Base-by-base conservation (phyloP, 2,888 invertebrate genomes). In the Ophion ellenae region DNA sequence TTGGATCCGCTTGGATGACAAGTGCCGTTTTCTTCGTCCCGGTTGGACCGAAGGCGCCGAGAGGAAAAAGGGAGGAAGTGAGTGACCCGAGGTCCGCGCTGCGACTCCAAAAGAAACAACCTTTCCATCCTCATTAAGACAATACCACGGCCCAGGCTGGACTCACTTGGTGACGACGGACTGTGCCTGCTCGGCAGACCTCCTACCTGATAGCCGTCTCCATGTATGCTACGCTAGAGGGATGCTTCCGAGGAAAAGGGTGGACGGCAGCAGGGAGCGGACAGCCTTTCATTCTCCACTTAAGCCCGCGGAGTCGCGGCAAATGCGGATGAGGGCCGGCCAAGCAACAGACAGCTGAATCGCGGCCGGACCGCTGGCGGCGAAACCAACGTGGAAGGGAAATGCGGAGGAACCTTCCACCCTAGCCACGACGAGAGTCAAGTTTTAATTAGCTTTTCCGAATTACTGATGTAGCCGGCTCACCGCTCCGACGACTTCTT, bases 361-460 rank as follows among this genome's bases (percentile, higher is more conserved):
- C 73, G 74, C 67, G n/a, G 53, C 47, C 14, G 67, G 64, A 61
- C 63, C 59, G 57, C 67, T 59, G 74, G 61, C 63, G 24, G 59
- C 67, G 67, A 57, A 78, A 83, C 73, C 28, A 74, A 28, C 71
- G 24, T 71, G 84, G 84, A 28, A 32, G 84, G 84, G 64, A 32
- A 11, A 32, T 5, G 53, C 14, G 5, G 81, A 79, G 78, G 81
- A 85, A 86, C 84, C 82, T 89, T 80, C 67, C 59, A 28, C 87
- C 87, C 87, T 90, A 89, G 89, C 88, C 90, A 17, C 76, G 70
- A 76, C 61, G 57, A 81, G 91, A 92, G 92, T 93, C 91, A 93
- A 93, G 92, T 93, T 93, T 93, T 93, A 93, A 93, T 93, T 93
- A 93, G 92, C 91, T 93, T 93, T 92, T 91, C 90, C 92, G 91